Percentiles rank a stretch among this genome's conserved stretches.
Evolutionary conservation across 2,888 invertebrate genomes (phyloP).

Genomic region (Orthosia gothica): DNA sequence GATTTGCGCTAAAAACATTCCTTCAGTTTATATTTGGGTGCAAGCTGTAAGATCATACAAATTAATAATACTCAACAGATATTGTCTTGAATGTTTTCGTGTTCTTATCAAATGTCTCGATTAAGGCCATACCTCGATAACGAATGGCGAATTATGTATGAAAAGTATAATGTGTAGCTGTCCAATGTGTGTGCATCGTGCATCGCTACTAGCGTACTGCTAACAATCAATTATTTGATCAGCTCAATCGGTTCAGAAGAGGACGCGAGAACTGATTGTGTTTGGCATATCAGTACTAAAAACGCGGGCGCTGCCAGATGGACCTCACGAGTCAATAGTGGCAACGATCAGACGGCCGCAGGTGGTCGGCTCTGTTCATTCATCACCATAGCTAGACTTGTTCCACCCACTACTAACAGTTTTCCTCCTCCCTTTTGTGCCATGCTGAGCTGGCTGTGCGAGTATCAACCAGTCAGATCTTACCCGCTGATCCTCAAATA

Average conservation of each 20-base stretch:
- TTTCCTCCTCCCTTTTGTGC: too few species aligned
- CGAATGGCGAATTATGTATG: neutral
- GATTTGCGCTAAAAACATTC: neutral
- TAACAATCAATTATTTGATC: conserved; percentile 15
- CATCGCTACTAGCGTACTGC: conserved; percentile 4
- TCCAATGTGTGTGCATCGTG: neutral
- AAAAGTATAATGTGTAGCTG: neutral
- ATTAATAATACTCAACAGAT: conserved; percentile 3
- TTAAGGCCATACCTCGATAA: neutral
- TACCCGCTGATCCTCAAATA: neutral
- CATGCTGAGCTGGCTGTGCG: neutral
- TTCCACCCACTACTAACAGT: too few species aligned
- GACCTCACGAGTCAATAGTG: neutral
- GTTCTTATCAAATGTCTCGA: conserved; percentile 5
- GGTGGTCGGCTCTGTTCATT: neutral
- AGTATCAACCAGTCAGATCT: neutral
- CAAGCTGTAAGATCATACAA: neutral
- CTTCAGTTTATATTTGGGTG: neutral
- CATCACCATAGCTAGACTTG: neutral
- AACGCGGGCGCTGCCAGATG: neutral
- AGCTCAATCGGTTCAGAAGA: conserved; percentile 7
- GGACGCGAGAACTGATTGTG: neutral
- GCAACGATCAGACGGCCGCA: neutral
- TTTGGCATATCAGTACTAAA: neutral
- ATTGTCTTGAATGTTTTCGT: neutral